Conservation (phyloP, 2,888 invertebrate genomes). For the Diabrotica balteata region DNA sequence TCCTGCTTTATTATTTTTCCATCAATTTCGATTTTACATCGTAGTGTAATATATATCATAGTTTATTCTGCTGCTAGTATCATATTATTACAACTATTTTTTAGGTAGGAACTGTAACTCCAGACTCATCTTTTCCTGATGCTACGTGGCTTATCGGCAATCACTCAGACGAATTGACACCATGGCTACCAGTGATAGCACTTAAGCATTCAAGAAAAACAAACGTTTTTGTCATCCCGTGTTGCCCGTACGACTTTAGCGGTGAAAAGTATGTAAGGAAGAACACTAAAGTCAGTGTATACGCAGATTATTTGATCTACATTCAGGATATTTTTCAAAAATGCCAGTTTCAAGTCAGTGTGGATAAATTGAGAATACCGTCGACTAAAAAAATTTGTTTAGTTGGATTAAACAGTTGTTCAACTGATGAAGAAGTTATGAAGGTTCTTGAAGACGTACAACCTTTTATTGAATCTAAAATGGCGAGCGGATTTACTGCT, state of each 20-base stretch:
- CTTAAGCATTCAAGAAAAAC: conserved; percentile 76
- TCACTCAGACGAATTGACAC: conserved; percentile 98
- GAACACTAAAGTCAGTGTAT: conserved; percentile 76
- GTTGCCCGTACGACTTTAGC: conserved; percentile 92
- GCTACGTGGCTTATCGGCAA: conserved; percentile 96
- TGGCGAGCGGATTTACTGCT: conserved; percentile 61
- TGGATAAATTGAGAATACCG: conserved; percentile 92
- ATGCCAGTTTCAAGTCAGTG: conserved; percentile 76
- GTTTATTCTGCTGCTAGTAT: too few species aligned
- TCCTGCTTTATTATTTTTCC: too few species aligned
- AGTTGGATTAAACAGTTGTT: conserved; percentile 64
- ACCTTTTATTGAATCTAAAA: conserved; percentile 53
- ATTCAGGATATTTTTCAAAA: conserved; percentile 66
- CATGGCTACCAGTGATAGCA: conserved; percentile 96
- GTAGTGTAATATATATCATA: too few species aligned
- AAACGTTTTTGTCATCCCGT: conserved; percentile 91
- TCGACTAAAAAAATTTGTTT: conserved; percentile 92
- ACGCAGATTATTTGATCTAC: conserved; percentile 76
- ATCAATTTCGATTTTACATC: too few species aligned
- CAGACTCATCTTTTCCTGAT: conserved; percentile 71
- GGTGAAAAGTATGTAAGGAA: conserved; percentile 81
- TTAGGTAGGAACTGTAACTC: conserved; percentile 71
- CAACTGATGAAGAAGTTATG: conserved; percentile 18
- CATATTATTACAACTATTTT: conserved; percentile 44
- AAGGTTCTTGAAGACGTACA: conserved; percentile 36